phyloP scores from a whole-genome alignment of 2,888 invertebrate species.

The Eilema griseolum region DNA sequence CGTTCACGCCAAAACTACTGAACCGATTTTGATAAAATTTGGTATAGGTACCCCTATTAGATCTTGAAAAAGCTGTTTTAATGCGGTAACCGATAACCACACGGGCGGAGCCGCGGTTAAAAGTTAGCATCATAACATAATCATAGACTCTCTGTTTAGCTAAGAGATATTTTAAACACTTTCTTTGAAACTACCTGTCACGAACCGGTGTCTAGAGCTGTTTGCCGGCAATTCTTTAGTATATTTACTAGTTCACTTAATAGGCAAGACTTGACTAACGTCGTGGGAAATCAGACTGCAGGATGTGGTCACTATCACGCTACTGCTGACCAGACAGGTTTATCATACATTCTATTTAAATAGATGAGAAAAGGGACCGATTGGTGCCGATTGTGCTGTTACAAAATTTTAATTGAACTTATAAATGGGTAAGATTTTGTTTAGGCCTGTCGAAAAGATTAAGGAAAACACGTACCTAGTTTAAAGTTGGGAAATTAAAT shows the following conservation, averaged over 20 bases:
- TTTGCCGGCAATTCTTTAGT: constrained; percentile 59
- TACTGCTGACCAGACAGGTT: neutral
- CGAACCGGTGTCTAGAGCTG: constrained; percentile 45
- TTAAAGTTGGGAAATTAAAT: too few species aligned
- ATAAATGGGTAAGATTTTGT: too few species aligned
- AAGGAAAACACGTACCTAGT: too few species aligned
- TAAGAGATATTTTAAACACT: constrained; percentile 29
- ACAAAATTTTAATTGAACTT: neutral
- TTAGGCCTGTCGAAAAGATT: too few species aligned
- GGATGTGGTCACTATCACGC: constrained; percentile 49
- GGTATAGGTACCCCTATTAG: too few species aligned
- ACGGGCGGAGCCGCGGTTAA: too few species aligned
- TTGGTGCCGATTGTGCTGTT: neutral
- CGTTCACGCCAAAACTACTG: too few species aligned
- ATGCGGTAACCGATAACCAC: too few species aligned
- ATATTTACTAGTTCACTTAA: constrained; percentile 48
- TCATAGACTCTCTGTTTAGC: neutral
- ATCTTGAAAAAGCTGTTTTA: too few species aligned
- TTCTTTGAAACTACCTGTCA: constrained; percentile 30
- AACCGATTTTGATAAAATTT: too few species aligned
- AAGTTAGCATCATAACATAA: neutral
- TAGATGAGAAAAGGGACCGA: neutral
- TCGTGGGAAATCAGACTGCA: constrained; percentile 54
- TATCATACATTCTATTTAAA: neutral
- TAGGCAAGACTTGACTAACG: constrained; percentile 61